phyloP scores from a whole-genome alignment of 2,113 vertebrate species.

The Isurus oxyrinchus region DNA sequence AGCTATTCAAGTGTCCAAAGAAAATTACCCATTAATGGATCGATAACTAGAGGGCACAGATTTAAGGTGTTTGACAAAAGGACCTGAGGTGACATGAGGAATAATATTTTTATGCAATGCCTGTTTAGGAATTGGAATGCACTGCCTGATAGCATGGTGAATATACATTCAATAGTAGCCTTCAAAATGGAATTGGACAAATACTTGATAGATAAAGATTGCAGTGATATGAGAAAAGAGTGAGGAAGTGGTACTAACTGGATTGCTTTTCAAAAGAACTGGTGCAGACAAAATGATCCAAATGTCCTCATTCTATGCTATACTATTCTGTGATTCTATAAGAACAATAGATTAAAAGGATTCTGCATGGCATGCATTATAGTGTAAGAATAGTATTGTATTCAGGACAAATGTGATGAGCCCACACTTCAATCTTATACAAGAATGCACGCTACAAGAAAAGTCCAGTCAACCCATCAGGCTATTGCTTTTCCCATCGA shows the following conservation, averaged over 20 bases:
- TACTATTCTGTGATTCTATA: no score
- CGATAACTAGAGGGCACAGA: not conserved
- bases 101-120: not conserved
- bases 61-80: not conserved
- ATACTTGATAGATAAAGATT: not conserved
- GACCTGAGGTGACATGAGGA: not conserved
- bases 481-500: not conserved
- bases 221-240: not conserved
- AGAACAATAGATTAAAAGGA: no score
- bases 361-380: no score
- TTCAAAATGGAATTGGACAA: not conserved
- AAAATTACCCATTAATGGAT: not conserved
- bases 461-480: no score
- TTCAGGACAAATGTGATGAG: no score
- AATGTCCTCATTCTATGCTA: no score
- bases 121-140: not conserved
- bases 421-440: no score
- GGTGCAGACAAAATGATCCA: not conserved
- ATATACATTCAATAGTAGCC: not conserved
- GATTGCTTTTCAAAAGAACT: not conserved
- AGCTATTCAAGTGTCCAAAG: not conserved
- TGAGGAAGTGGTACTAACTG: not conserved
- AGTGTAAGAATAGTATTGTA: no score
- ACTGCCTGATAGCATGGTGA: not conserved
- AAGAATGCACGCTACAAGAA: no score